Percentiles rank a stretch among this genome's conserved stretches.
Evolutionary conservation across 2,113 vertebrate genomes (phyloP).

Genomic region (Genyomyrus donnyi): DNA sequence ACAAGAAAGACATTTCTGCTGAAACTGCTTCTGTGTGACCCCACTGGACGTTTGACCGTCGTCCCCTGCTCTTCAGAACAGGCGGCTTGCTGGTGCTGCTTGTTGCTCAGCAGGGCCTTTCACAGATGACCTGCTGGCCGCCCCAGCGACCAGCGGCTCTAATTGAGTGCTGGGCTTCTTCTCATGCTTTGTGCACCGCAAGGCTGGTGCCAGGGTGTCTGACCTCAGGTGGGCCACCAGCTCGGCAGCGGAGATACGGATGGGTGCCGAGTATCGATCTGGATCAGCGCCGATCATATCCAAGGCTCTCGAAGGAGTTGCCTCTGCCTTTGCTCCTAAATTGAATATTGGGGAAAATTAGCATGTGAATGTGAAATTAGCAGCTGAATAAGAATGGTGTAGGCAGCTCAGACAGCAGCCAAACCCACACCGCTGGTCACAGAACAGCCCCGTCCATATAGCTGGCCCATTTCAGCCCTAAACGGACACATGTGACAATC

Average conservation of each 20-base stretch:
- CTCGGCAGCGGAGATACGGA: neutral
- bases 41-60: neutral
- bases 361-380: conserved; percentile 30
- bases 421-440: neutral
- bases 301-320: conserved; percentile 17
- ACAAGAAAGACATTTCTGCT: neutral
- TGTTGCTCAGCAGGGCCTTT: neutral
- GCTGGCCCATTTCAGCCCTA: neutral
- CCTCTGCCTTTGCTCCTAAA: conserved; percentile 16
- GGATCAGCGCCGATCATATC: conserved; percentile 25
- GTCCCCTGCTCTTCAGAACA: neutral
- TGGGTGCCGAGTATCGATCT: conserved; percentile 33
- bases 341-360: conserved; percentile 24
- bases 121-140: neutral
- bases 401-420: neutral
- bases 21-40: neutral
- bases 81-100: neutral
- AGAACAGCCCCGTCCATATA: neutral
- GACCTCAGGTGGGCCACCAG: neutral
- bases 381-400: conserved; percentile 18
- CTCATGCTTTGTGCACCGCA: neutral
- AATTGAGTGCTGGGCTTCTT: neutral
- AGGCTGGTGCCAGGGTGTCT: neutral
- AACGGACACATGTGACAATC: neutral
- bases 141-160: neutral